phyloP scores from a whole-genome alignment of 2,888 invertebrate genomes.

The Zaprionus lineosus region DNA sequence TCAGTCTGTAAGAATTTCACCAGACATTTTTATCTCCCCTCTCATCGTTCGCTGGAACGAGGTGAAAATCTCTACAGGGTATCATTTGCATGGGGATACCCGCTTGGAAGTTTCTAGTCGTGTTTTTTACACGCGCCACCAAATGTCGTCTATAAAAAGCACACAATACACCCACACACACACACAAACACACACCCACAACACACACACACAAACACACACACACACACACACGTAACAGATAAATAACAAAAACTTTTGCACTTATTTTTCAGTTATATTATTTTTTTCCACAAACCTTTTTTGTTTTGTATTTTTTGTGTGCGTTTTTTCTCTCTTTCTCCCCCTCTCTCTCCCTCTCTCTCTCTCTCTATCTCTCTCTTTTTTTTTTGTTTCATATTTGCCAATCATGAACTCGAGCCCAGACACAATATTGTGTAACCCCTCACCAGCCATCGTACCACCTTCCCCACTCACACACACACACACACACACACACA shows the following conservation, averaged over 20 bases:
- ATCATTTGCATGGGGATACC: too few relatives aligned
- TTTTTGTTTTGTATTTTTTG: too few relatives aligned
- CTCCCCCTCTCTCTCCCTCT: too few relatives aligned
- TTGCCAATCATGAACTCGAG: slow-evolving; percentile 45
- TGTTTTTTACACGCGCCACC: slow-evolving; percentile 55
- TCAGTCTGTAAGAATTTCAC: too few relatives aligned
- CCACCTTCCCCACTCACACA: background rate
- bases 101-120: too few relatives aligned
- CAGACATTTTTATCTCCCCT: too few relatives aligned
- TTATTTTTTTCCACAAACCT: background rate
- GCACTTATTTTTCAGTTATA: slow-evolving; percentile 42
- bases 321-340: too few relatives aligned
- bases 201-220: too few relatives aligned
- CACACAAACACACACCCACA: slow-evolving; percentile 40
- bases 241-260: slow-evolving; percentile 40
- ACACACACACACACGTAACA: too few relatives aligned
- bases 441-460: background rate
- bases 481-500: background rate
- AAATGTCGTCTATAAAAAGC: slow-evolving; percentile 62
- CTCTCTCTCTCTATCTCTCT: too few relatives aligned
- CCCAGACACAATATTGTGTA: slow-evolving; percentile 43
- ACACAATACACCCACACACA: too few relatives aligned
- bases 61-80: background rate
- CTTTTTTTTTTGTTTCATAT: slow-evolving; percentile 21
- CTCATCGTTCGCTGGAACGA: too few relatives aligned